Evolutionary conservation across 2,888 invertebrate species (phyloP), one percentile per base, ranked within the genome.

Genomic region (Rutpela maculata): DNA sequence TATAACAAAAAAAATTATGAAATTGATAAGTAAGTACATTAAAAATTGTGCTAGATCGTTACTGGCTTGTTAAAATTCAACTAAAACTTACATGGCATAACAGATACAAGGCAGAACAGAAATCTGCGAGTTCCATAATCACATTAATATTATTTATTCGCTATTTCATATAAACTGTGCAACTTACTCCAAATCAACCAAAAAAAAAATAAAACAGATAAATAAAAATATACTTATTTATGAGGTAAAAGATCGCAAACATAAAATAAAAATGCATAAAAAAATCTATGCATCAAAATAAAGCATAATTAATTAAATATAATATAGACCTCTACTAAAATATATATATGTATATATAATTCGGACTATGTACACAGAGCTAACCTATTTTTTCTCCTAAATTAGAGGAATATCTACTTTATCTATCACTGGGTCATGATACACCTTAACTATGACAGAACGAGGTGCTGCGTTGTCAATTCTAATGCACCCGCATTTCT

Each of bases 11-110:
- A 26, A 78, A 81, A 74, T 62, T 60, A 69, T 55, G 70, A 74
- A 80, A 79, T 74, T 59, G 74, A 79, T 83, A 83, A 83, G 83
- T 83, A 83, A 83, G 83, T 83, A 83, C 83, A 83, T 82, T 80
- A 74, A 78, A 75, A 79, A 79, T 83, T 83, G 83, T 83, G 83
- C 83, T 81, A 78, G 26, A 78, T 60, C 43, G 68, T 81, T 81
- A 80, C 80, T 82, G 81, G 78, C 80, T 76, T 68, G 73, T 75
- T 73, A 69, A 59, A 76, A 67, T 57, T 70, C 38, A 62, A 62
- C 22, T 69, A 62, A 66, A 63, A 56, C n/a, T 35, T 60, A 69
- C 71, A 75, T 68, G 69, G 63, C 66, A 70, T 70, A 75, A 70
- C 19, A 66, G 66, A 62, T 26, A 77, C 63, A 72, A 55, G 55